Evolutionary conservation across 2,888 invertebrate species (phyloP).

Genomic region (Chalcosyrphus nemorum): DNA sequence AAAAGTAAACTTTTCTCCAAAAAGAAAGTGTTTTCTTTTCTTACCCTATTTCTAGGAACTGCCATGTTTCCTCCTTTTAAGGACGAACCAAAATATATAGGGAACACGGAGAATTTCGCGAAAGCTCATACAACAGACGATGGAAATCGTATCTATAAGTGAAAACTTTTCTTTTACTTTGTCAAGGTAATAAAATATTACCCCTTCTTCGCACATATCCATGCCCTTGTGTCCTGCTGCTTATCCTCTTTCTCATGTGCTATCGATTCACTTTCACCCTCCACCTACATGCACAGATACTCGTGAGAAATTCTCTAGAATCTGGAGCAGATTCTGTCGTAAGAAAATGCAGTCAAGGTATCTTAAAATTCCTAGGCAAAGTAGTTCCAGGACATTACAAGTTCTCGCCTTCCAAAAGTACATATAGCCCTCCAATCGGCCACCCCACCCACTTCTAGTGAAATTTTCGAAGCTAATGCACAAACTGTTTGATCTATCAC

Average conservation of each 20-base stretch:
- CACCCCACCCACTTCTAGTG: neutral
- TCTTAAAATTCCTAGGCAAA: neutral
- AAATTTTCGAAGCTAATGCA: constrained; percentile 20
- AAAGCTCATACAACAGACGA: neutral
- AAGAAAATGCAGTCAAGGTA: neutral
- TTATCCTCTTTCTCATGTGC: neutral
- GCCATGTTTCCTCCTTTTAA: neutral
- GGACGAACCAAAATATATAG: neutral
- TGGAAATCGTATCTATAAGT: constrained; percentile 9
- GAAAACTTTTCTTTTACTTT: constrained; percentile 51
- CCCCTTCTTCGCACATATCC: neutral
- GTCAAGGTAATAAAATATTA: constrained; percentile 46
- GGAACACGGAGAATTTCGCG: neutral
- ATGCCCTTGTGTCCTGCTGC: neutral
- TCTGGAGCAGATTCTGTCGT: neutral
- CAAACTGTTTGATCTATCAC: constrained; percentile 31
- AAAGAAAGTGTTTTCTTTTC: constrained; percentile 45
- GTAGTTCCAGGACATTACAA: neutral
- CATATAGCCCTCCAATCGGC: too few relatives aligned
- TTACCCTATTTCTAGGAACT: neutral
- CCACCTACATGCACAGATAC: neutral
- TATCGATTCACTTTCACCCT: constrained; percentile 22
- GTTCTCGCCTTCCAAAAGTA: neutral
- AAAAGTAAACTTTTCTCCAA: constrained; percentile 44
- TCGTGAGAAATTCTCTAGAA: neutral